Base-by-base conservation (phyloP, 1,140 invertebrate genomes). In the Drosophila kohkoa region DNA sequence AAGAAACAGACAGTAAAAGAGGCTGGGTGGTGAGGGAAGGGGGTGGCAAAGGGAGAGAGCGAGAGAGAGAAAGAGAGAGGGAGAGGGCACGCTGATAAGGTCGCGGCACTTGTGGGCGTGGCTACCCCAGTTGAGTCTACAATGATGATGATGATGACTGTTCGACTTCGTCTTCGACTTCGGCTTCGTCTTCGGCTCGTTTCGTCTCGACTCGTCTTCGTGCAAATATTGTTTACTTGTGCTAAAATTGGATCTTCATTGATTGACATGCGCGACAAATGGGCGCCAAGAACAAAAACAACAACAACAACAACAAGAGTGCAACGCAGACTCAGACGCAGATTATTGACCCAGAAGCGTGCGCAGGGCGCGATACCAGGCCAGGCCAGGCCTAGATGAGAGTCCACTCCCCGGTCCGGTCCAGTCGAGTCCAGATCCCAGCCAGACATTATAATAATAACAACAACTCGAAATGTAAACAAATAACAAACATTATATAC, bases 241-340 rank as follows among this genome's bases (percentile, higher is more conserved):
- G 85, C 85, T 88, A 88, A 88, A 88, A 89, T 89, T 88, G 85
- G 85, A 88, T 88, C 85, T 88, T 62, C 81, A 88, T 88, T 88
- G 85, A 88, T 88, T 88, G 85, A 89, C 85, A 88, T 70, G 45
- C 32, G 75, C 78, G 77, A 66, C 83, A 77, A 79, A 45, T 74
- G 75, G 82, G 77, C 82, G 82, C 81, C 82, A 85, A n/a, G 8
- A 7, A 28, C 7, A 25, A 25, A 25, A 25, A 4, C 20, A 20
- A 20, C 20, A 25, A 25, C 3, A 25, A 20, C 16, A 20, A 8
- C 30, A 32, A 32, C 51, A 54, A 54, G n/a, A 54, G 51, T 49
- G 72, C 73, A 81, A 60, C 68, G 64, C 57, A 59, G 43, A 30
- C 63, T 62, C 59, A 46, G 85, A 83, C 83, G 80, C 85, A 89